These are phyloP conservation scores for Prolemur simus DNA, from an alignment of 2,113 vertebrate species.

Conservation along the genomic window DNA sequence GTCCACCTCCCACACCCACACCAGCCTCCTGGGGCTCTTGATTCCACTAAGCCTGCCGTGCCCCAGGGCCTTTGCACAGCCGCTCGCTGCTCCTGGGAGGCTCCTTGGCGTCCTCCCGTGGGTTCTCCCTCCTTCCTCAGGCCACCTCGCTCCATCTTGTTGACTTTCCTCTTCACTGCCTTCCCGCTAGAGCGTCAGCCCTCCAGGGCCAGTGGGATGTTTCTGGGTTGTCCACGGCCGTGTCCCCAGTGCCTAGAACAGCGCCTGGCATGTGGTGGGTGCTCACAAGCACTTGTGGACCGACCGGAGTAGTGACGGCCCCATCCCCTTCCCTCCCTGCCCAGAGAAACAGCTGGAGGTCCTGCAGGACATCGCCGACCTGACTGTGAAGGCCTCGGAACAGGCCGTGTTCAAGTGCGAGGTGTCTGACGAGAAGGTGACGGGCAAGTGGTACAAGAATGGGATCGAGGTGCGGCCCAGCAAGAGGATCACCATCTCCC, in stretches of 20 bases:
- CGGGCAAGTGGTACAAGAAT: constrained; percentile 94
- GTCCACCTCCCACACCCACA: rapidly evolving
- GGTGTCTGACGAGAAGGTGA: constrained; percentile 94
- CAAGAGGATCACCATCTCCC: constrained; percentile 89
- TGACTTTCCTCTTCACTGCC: not conserved
- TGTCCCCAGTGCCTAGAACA: not conserved
- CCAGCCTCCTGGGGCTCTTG: not conserved
- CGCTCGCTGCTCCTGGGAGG: rapidly evolving
- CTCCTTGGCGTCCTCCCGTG: not conserved
- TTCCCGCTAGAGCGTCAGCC: rapidly evolving
- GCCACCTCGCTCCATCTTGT: not conserved
- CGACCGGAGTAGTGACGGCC: not conserved
- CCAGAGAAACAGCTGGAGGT: constrained; percentile 92
- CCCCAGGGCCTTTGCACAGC: not conserved
- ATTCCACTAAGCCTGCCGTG: too few relatives aligned
- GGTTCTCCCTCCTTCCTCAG: not conserved
- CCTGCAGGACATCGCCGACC: constrained; percentile 92
- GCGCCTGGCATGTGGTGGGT: not conserved
- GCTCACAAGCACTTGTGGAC: not conserved
- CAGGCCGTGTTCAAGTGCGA: constrained; percentile 95
- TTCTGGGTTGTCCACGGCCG: not conserved
- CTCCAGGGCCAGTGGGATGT: rapidly evolving
- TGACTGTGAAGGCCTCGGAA: constrained; percentile 90
- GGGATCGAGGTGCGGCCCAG: constrained; percentile 90
- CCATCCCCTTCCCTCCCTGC: rapidly evolving